Base-by-base conservation (phyloP, 2,888 invertebrate genomes). In the Hydraecia micacea region DNA sequence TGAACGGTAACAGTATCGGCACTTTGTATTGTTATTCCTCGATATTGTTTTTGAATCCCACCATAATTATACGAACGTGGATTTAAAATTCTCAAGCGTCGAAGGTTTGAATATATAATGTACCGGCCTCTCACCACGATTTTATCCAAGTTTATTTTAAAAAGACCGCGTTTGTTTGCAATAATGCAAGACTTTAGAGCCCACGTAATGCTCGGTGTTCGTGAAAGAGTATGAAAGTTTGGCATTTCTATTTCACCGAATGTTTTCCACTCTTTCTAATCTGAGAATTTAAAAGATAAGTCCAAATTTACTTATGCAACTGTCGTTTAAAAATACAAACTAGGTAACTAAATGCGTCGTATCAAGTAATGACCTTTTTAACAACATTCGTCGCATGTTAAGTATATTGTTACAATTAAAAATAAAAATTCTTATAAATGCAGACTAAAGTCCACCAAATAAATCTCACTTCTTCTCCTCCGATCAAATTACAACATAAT, bases 21-120 rank as follows among this genome's bases (percentile, higher is more conserved):
- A 78, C 71, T 71, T 60, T 39, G 49, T 79, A 81, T 83, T 84
- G 80, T 86, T 77, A 71, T 68, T 69, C 52, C 79, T 79, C 77
- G 52, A 79, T 80, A 80, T 86, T 85, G 84, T 80, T 73, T 76
- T 73, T 42, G 68, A 72, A 67, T 32, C 3, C 39, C 8, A 3
- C 73, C 58, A 68, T 65, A n/a, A n/a, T n/a, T n/a, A 69, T 60
- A 73, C 46, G 65, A 75, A 13, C 25, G 28, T 39, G 42, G 72
- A 73, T 67, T 86, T 75, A 65, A 76, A 78, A 83, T 86, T 88
- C 63, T 76, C 65, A 52, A 79, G 13, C 73, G 66, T 69, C 62
- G 46, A 75, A 21, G 32, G 55, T 78, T 73, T 83, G 62, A 78
- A 83, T 80, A 62, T 75, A 36, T 78, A 73, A 78, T 78, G 39